These are phyloP conservation scores for Probosciger aterrimus DNA, from an alignment of 2,113 vertebrate species.

Conservation along the genomic window DNA sequence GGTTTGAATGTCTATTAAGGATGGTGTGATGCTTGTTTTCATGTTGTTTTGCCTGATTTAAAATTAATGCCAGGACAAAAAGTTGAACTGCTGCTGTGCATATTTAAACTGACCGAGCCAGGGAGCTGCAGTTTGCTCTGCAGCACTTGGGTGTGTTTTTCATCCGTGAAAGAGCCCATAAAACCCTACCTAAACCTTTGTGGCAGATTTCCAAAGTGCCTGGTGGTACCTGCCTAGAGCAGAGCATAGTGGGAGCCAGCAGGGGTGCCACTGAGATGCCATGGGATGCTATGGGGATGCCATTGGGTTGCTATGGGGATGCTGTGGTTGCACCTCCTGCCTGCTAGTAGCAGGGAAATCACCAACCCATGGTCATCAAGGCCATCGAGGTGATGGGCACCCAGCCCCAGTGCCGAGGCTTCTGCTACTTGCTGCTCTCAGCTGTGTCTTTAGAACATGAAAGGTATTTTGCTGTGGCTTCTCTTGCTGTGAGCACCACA, in stretches of 20 bases:
- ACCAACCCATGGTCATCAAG: neutral
- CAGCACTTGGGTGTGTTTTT: accelerated
- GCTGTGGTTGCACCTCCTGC: neutral
- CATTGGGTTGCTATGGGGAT: neutral
- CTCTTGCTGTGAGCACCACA: neutral
- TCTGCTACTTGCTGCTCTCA: neutral
- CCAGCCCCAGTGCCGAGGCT: neutral
- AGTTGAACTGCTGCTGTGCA: neutral
- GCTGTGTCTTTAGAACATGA: neutral
- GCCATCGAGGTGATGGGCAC: accelerated
- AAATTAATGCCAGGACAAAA: neutral
- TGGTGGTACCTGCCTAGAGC: too few species aligned
- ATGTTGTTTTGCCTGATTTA: neutral
- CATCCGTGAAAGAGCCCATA: neutral
- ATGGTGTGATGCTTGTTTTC: neutral
- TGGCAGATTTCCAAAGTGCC: neutral
- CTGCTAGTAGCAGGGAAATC: neutral
- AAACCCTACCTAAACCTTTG: neutral
- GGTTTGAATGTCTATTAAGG: neutral
- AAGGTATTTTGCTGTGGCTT: neutral
- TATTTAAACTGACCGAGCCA: neutral
- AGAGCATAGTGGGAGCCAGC: neutral
- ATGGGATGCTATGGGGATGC: neutral
- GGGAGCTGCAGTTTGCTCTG: neutral
- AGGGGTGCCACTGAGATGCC: accelerated